Evolutionary conservation across 1,140 invertebrate genomes (phyloP).

Genomic region (Drosophila virilis): DNA sequence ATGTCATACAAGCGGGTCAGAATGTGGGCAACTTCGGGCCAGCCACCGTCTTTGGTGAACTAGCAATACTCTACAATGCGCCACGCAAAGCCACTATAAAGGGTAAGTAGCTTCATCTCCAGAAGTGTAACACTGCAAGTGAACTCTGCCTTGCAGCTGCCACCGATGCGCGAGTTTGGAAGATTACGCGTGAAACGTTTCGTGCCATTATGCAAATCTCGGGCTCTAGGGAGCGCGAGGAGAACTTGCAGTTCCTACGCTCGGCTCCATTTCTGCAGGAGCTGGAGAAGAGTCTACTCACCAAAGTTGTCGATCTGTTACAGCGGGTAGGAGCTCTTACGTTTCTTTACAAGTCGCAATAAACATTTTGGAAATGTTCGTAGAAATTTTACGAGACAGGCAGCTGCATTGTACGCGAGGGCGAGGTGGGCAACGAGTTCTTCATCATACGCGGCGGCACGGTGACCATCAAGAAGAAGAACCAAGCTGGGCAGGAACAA

Average conservation of each 20-base stretch:
- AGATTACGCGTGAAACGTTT: constrained; percentile 93
- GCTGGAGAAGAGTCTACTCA: constrained; percentile 91
- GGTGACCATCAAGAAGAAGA: constrained; percentile 90
- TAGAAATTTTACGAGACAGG: constrained; percentile 89
- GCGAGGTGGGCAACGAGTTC: constrained; percentile 97
- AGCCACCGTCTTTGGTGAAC: constrained; percentile 96
- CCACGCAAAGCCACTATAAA: constrained; percentile 93
- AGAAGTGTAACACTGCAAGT: background rate
- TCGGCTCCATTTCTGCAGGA: constrained; percentile 94
- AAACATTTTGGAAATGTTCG: background rate
- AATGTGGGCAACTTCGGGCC: constrained; percentile 91
- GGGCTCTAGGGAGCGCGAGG: constrained; percentile 91
- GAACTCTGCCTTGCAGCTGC: constrained; percentile 86
- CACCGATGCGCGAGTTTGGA: constrained; percentile 94
- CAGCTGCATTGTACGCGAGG: constrained; percentile 95
- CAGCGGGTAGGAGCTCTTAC: constrained; percentile 89
- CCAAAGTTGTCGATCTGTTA: constrained; percentile 95
- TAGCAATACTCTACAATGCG: constrained; percentile 97
- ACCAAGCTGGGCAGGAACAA: constrained; percentile 86
- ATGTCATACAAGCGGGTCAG: constrained; percentile 92
- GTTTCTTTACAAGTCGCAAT: background rate
- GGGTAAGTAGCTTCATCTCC: constrained; percentile 85
- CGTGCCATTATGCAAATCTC: constrained; percentile 94
- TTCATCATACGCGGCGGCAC: constrained; percentile 97
- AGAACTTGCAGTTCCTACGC: constrained; percentile 93